Percentiles rank a stretch among this genome's conserved stretches.
These are phyloP conservation scores for Poeciliopsis gracilis DNA, from an alignment of 2,797 vertebrate genomes.

Conservation along the genomic window DNA sequence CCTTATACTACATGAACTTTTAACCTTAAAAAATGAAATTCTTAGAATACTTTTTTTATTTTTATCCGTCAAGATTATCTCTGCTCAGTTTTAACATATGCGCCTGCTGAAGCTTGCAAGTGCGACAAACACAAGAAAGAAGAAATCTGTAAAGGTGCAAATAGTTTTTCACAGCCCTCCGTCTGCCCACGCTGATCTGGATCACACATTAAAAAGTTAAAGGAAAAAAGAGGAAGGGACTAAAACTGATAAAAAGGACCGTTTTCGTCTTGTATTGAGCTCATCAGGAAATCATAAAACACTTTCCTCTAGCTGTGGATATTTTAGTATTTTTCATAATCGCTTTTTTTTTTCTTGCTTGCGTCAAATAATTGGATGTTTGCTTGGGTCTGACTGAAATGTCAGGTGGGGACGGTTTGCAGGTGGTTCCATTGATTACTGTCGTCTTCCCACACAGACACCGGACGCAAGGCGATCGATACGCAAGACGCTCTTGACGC, in stretches of 20 bases:
- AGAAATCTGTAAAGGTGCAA: not conserved
- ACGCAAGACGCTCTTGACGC: constrained; percentile 7
- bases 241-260: constrained; percentile 42
- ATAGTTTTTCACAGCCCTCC: not conserved
- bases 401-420: constrained; percentile 36
- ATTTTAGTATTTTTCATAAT: constrained; percentile 39
- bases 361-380: constrained; percentile 44
- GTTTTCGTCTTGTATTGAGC: constrained; percentile 17
- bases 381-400: constrained; percentile 36
- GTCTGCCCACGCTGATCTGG: not conserved
- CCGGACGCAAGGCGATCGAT: constrained; percentile 16
- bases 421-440: constrained; percentile 41
- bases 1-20: not conserved
- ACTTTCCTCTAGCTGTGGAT: constrained; percentile 25
- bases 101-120: not conserved
- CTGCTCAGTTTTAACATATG: not conserved
- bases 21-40: not conserved
- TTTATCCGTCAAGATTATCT: not conserved
- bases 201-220: not conserved
- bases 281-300: constrained; percentile 29
- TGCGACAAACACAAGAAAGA: not conserved
- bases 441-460: constrained; percentile 7
- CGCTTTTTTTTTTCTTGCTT: constrained; percentile 12
- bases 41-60: not conserved
- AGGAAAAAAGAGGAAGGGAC: constrained; percentile 5